Evolutionary conservation across 2,888 invertebrate genomes (phyloP), one percentile per base, ranked within the genome.

Genomic region (Synanthedon myopaeformis): DNA sequence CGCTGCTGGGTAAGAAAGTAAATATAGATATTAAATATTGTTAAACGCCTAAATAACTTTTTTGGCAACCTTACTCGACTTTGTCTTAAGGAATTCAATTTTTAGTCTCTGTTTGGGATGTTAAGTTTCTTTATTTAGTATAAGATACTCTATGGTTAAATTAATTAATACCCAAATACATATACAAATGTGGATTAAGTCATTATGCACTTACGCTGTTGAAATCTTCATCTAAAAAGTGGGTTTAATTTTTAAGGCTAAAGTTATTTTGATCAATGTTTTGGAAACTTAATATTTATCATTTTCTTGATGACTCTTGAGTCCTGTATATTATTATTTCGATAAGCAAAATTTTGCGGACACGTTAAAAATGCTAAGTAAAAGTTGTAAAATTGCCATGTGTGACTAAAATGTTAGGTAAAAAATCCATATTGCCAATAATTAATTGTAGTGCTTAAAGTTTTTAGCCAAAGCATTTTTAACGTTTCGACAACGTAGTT

Each of bases 201-300:
- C 76, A 82, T 84, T 80, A 81, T 68, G 64, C 65, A 74, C 73
- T 66, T 63, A 76, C 69, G 70, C 66, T 64, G 75, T 80, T 77
- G 75, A 73, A 70, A 64, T 72, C 71, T 59, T 65, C 23, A 23
- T 23, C 56, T 54, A 55, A 55, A n/a, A 23, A 12, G 35, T 4
- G 5, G 12, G 51, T 51, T 51, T 35, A 0, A 6, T 50, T 10
- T 8, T 19, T 17, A 35, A 10, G 10, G 23, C 23, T 10, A 8
- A 8, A 35, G 8, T 10, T 35, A 10, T 35, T 10, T 35, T 10
- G 5, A 5, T 5, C 23, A 23, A 8, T 8, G 28, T 28, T 28
- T 28, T 28, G 2, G 8, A 28, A 28, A 2, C 6, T 28, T 6
- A 28, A 28, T 28, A 28, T 1, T 28, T 28, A 8, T 28, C 28